Conservation (phyloP, 2,888 invertebrate genomes). For the Aphrophora alni region DNA sequence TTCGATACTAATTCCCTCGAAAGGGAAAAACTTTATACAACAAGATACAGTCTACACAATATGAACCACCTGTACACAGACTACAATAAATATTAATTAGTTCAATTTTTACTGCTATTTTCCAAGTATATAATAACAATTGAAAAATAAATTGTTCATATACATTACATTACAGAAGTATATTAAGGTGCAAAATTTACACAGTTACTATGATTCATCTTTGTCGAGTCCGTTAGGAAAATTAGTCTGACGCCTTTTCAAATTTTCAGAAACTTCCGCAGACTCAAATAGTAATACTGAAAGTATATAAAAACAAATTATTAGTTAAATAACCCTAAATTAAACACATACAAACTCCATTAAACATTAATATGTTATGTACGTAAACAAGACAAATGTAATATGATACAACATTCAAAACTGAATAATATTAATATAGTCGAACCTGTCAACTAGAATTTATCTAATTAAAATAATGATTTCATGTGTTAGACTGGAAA, state of each 20-base stretch:
- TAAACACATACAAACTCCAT: too few species aligned
- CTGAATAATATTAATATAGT: too few species aligned
- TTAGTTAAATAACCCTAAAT: too few species aligned
- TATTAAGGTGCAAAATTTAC: neutral
- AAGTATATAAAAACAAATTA: neutral
- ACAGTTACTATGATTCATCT: neutral
- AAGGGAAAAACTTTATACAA: neutral
- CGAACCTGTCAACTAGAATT: too few species aligned
- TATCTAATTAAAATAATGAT: too few species aligned
- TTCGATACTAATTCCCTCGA: neutral
- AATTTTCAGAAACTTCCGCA: neutral
- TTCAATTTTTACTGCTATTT: neutral
- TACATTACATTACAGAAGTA: neutral
- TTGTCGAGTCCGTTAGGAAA: neutral
- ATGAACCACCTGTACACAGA: neutral
- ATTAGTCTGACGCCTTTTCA: neutral
- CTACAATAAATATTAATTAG: neutral
- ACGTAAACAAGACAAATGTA: too few species aligned
- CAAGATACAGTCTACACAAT: neutral
- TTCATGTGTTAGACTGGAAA: too few species aligned
- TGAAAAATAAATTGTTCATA: neutral
- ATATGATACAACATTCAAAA: too few species aligned
- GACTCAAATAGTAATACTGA: neutral
- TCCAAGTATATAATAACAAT: neutral
- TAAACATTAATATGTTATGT: too few species aligned